A percentile compares a stretch with the other conserved stretches of the same genome.
phyloP scores from a whole-genome alignment of 2,113 vertebrate genomes.

The Cyrtonyx montezumae region DNA sequence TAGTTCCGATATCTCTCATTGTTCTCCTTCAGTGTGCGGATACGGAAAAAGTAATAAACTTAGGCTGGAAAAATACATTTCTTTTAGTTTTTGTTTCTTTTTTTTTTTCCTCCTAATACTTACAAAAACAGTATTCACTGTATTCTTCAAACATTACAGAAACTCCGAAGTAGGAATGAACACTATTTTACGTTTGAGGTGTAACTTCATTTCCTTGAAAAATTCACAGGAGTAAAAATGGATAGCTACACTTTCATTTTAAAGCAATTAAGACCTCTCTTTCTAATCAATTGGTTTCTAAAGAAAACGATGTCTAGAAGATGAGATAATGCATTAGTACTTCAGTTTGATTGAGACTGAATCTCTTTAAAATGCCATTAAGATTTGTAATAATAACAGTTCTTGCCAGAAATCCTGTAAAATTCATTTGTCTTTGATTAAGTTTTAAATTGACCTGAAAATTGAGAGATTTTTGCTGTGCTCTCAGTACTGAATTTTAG shows the following conservation, averaged over 20 bases:
- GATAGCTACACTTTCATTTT: not conserved
- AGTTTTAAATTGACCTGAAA: constrained; percentile 67
- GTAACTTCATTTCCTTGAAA: not conserved
- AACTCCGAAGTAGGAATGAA: not conserved
- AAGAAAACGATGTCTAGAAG: constrained; percentile 31
- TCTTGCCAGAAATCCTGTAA: constrained; percentile 48
- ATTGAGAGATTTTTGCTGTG: constrained; percentile 19
- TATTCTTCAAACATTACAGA: not conserved
- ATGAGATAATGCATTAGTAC: constrained; percentile 21
- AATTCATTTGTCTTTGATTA: constrained; percentile 67
- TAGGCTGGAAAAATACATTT: not conserved
- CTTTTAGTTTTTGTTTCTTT: not conserved
- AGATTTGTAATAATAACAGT: constrained; percentile 58
- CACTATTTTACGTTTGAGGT: not conserved
- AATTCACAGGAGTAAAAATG: not conserved
- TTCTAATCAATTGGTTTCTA: constrained; percentile 29
- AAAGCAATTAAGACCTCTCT: constrained; percentile 1
- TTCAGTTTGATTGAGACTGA: constrained; percentile 59
- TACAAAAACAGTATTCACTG: not conserved
- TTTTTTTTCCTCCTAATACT: not conserved
- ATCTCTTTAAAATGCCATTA: constrained; percentile 50
- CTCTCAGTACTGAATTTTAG: not conserved
- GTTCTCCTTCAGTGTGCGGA: not conserved
- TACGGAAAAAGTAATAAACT: not conserved
- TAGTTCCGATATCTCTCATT: not conserved